These are phyloP conservation scores for Physocephala rufipes DNA, from an alignment of 2,888 invertebrate species.

Conservation along the genomic window DNA sequence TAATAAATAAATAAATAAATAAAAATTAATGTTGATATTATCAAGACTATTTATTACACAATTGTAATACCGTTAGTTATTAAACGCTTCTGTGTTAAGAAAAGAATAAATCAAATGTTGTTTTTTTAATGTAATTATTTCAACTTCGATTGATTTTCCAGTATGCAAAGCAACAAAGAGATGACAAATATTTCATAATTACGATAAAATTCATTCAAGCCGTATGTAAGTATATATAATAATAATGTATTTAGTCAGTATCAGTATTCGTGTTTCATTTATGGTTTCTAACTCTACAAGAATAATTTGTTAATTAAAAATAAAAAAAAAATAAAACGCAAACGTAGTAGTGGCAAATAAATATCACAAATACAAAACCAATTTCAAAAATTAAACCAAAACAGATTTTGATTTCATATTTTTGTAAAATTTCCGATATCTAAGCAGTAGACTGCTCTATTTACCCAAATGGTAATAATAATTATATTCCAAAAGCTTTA, in stretches of 20 bases:
- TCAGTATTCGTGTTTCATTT: neutral
- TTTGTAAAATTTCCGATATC: no score
- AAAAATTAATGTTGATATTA: neutral
- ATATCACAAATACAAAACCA: constrained; percentile 8
- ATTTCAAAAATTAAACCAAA: neutral
- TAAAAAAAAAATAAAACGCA: neutral
- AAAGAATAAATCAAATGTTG: no score
- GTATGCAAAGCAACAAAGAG: neutral
- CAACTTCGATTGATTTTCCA: neutral
- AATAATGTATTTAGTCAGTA: no score
- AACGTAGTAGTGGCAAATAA: constrained; percentile 13
- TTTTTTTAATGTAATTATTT: no score
- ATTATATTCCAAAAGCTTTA: no score
- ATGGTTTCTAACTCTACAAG: neutral
- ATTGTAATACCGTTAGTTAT: neutral
- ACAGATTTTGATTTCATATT: no score
- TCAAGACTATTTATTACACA: neutral
- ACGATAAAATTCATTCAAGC: neutral
- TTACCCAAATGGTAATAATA: no score
- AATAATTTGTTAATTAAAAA: constrained; percentile 2
- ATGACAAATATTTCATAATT: neutral
- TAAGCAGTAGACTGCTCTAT: no score
- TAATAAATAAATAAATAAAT: constrained; percentile 7
- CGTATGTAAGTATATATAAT: neutral
- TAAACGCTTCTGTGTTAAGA: constrained; percentile 2